Conservation (phyloP, 2,113 vertebrate species). For the Phocoena sinus region DNA sequence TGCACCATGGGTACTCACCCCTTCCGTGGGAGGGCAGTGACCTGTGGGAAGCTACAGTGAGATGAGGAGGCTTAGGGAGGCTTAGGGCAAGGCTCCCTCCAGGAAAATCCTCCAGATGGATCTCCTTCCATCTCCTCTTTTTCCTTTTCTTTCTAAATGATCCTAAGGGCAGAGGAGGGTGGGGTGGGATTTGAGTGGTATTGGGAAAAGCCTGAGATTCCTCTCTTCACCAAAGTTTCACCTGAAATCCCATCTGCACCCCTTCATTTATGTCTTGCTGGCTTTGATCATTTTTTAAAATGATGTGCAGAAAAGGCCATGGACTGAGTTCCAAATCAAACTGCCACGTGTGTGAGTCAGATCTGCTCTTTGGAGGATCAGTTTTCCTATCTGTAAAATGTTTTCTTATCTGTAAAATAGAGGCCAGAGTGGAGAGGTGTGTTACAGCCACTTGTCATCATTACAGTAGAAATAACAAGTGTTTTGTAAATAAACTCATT, state of each 20-base stretch:
- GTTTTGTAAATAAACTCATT: too few relatives aligned
- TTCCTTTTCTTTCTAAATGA: background rate
- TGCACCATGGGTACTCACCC: background rate
- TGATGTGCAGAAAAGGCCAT: too few relatives aligned
- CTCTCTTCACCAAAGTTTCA: background rate
- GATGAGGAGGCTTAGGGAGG: background rate
- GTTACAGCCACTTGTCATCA: background rate
- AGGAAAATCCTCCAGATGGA: background rate
- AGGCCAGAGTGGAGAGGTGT: accelerated
- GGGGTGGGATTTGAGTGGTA: background rate
- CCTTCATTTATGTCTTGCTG: background rate
- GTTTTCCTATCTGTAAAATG: background rate
- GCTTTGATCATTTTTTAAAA: background rate
- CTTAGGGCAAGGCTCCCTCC: background rate
- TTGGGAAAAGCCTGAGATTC: background rate
- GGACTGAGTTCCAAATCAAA: background rate
- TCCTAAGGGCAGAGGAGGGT: background rate
- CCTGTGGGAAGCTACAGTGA: background rate
- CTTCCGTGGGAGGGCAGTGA: background rate
- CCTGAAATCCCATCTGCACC: background rate
- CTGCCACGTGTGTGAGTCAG: background rate
- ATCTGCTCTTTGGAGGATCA: background rate
- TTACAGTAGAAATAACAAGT: background rate
- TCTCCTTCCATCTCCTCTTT: background rate
- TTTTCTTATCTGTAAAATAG: background rate